phyloP scores from a whole-genome alignment of 2,113 vertebrate species.

The Seriola aureovittata region DNA sequence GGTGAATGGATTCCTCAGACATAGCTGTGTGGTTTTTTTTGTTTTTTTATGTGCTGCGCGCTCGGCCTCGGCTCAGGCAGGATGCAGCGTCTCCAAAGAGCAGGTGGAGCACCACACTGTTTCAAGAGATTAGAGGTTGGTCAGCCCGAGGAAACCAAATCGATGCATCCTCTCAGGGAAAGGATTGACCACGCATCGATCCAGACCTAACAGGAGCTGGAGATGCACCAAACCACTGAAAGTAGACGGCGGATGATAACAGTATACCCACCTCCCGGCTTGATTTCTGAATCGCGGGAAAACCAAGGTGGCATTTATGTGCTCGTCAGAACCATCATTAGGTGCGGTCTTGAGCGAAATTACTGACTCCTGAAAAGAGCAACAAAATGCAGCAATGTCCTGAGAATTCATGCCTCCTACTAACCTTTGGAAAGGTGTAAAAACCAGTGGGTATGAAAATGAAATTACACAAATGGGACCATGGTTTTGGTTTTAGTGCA shows the following conservation, averaged over 20 bases:
- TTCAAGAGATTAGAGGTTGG: constrained; percentile 84
- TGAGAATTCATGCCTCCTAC: neutral
- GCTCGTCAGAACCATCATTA: constrained; percentile 54
- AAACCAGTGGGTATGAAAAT: constrained; percentile 6
- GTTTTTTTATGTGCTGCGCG: neutral
- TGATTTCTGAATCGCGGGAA: constrained; percentile 47
- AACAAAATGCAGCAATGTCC: neutral
- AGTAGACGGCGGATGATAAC: constrained; percentile 45
- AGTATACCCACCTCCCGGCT: constrained; percentile 12
- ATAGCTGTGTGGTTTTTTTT: constrained; percentile 42
- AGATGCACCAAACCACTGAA: constrained; percentile 67
- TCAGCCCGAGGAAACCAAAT: constrained; percentile 77
- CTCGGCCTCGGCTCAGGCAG: constrained; percentile 42
- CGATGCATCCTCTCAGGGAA: constrained; percentile 81
- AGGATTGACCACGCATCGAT: constrained; percentile 85
- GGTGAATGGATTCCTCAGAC: constrained; percentile 65
- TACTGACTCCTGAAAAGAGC: constrained; percentile 26
- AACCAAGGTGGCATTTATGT: constrained; percentile 53
- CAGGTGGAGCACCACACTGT: constrained; percentile 59
- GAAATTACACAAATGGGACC: neutral
- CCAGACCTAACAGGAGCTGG: constrained; percentile 72
- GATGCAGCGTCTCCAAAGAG: constrained; percentile 74
- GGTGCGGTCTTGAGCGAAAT: constrained; percentile 28
- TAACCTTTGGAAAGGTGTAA: constrained; percentile 6
- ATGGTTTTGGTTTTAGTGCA: neutral